These are phyloP conservation scores for Spermophilus dauricus DNA, from an alignment of 2,113 vertebrate species.

Conservation along the genomic window DNA sequence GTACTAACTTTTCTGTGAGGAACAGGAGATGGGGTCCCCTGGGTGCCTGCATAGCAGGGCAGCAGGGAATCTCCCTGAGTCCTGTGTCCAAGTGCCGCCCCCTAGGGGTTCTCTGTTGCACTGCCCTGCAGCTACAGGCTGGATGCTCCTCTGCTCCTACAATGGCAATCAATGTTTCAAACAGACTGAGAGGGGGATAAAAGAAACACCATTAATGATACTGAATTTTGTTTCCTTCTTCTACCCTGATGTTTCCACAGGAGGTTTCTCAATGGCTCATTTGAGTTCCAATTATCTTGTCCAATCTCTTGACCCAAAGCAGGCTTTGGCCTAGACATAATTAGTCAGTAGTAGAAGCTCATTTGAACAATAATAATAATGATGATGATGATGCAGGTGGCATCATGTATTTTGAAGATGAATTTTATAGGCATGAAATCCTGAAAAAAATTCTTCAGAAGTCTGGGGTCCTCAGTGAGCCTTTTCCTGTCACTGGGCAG, in stretches of 20 bases:
- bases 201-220: neutral
- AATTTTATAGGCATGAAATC: constrained; percentile 44
- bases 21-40: neutral
- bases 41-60: neutral
- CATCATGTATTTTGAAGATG: constrained; percentile 57
- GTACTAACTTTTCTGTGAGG: neutral
- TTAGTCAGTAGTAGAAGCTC: constrained; percentile 40
- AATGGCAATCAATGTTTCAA: neutral
- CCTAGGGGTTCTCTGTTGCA: neutral
- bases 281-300: neutral
- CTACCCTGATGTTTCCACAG: neutral
- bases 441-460: constrained; percentile 35
- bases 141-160: neutral
- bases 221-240: neutral
- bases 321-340: constrained; percentile 20
- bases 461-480: neutral
- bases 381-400: neutral
- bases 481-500: neutral
- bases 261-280: neutral
- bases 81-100: neutral
- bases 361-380: constrained; percentile 41
- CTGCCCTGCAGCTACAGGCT: neutral
- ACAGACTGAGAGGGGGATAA: neutral
- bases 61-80: neutral
- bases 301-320: neutral